Percentiles rank a stretch among this genome's conserved stretches.
Evolutionary conservation across 2,888 invertebrate genomes (phyloP).

Genomic region (Noctuana brunneofusca): DNA sequence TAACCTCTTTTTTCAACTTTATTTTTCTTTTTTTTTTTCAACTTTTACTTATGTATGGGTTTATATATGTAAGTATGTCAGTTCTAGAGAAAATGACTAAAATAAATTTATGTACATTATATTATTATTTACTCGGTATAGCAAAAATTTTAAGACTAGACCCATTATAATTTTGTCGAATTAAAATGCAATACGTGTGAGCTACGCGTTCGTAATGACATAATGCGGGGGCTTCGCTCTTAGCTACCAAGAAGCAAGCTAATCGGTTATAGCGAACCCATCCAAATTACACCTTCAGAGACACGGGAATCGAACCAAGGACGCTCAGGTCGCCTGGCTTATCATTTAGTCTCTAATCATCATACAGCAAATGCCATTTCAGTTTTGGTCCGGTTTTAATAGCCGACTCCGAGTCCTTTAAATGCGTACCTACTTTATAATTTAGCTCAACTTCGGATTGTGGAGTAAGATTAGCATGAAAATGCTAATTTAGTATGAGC

Average conservation of each 20-base stretch:
- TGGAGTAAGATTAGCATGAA: constrained; percentile 48
- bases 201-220: constrained; percentile 65
- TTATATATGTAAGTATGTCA: too few relatives aligned
- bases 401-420: constrained; percentile 57
- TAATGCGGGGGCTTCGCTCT: constrained; percentile 65
- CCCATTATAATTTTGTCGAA: constrained; percentile 14
- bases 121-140: too few relatives aligned
- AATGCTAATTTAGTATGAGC: constrained; percentile 35
- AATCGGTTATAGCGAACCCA: constrained; percentile 78
- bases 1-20: too few relatives aligned
- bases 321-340: constrained; percentile 75
- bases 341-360: constrained; percentile 80
- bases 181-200: constrained; percentile 47
- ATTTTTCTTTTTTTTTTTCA: too few relatives aligned
- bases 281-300: constrained; percentile 78
- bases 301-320: constrained; percentile 80
- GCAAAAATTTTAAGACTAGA: too few relatives aligned
- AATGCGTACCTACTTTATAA: constrained; percentile 59
- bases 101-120: too few relatives aligned
- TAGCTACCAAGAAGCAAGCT: constrained; percentile 76
- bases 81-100: too few relatives aligned
- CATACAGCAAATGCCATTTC: constrained; percentile 78
- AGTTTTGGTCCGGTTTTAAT: constrained; percentile 73
- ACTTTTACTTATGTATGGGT: too few relatives aligned
- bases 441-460: constrained; percentile 62